Percentiles rank a stretch among this genome's conserved stretches.
phyloP scores from a whole-genome alignment of 2,113 vertebrate genomes.

The Chaetops frenatus region DNA sequence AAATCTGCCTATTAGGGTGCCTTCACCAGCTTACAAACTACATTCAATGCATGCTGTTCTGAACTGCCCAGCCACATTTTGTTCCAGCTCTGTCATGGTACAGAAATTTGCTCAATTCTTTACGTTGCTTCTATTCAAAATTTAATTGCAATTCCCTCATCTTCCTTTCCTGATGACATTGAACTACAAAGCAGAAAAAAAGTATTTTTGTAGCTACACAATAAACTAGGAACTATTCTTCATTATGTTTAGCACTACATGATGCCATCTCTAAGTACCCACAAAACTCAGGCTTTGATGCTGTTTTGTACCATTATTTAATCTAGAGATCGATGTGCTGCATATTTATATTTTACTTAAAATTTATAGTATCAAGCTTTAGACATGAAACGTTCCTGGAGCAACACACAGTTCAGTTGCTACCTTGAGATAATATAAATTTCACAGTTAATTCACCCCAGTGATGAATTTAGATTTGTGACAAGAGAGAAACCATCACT shows the following conservation, averaged over 20 bases:
- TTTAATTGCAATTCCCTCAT: neutral
- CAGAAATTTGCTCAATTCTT: neutral
- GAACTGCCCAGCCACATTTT: neutral
- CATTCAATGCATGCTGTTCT: neutral
- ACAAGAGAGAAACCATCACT: conserved; percentile 51
- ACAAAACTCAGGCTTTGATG: neutral
- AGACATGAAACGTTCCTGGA: neutral
- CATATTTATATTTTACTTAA: neutral
- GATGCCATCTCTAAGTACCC: neutral
- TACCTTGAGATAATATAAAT: conserved; percentile 13
- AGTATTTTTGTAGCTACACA: neutral
- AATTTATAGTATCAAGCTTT: neutral
- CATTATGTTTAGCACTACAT: neutral
- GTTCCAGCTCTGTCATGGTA: neutral
- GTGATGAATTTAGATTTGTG: conserved; percentile 38
- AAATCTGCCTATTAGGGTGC: neutral
- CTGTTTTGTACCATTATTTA: neutral
- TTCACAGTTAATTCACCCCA: conserved; percentile 41
- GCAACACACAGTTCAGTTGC: neutral
- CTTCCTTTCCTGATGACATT: neutral
- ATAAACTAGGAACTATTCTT: neutral
- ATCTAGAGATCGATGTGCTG: neutral
- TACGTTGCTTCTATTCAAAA: neutral
- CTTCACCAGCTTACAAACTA: neutral
- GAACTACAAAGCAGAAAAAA: neutral